Conservation (phyloP, 2,113 vertebrate genomes). For the Stegostoma tigrinum region DNA sequence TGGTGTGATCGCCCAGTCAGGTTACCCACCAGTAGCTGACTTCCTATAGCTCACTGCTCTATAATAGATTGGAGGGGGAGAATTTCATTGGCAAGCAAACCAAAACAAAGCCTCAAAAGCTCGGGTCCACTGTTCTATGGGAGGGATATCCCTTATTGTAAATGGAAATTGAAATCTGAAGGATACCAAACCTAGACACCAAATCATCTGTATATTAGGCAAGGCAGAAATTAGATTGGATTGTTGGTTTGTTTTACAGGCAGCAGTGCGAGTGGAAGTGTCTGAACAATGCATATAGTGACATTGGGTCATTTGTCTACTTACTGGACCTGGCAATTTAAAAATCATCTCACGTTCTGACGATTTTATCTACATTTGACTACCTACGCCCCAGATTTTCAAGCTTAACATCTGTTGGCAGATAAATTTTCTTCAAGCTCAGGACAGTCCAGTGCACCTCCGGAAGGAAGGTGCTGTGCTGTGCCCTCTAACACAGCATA, state of each 20-base stretch:
- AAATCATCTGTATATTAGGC: background rate
- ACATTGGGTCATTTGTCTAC: background rate
- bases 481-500: background rate
- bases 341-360: background rate
- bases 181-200: background rate
- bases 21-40: background rate
- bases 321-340: background rate
- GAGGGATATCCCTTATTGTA: background rate
- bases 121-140: background rate
- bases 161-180: background rate
- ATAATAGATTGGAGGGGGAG: background rate
- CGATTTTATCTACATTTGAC: background rate
- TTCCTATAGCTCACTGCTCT: background rate
- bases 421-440: background rate
- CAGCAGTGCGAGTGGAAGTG: background rate
- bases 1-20: background rate
- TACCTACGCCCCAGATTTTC: background rate
- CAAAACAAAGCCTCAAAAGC: background rate
- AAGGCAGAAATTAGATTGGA: background rate
- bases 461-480: background rate
- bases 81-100: background rate
- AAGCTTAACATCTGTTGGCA: background rate
- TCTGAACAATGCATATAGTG: background rate
- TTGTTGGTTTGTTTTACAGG: background rate
- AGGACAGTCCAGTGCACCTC: background rate